Conservation (phyloP, 1,140 invertebrate species). For the Acromyrmex charruanus region DNA sequence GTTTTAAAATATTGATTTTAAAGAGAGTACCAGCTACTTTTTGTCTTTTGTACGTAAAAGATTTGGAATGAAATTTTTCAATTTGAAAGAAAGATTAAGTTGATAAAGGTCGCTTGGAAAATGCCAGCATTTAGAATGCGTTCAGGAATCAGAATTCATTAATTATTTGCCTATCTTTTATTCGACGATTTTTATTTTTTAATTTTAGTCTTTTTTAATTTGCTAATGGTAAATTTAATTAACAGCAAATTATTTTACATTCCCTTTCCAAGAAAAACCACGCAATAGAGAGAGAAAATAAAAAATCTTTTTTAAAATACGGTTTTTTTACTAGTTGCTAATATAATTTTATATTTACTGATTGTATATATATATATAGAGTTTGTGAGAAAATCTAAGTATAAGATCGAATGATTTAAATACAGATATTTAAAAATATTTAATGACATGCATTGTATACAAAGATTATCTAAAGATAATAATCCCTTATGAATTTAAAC, state of each 20-base stretch:
- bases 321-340: not conserved
- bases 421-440: not conserved
- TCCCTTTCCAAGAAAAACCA: not conserved
- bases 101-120: not conserved
- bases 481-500: not conserved
- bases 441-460: not conserved
- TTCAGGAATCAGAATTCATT: slow-evolving; percentile 9
- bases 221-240: not conserved
- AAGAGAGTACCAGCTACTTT: not conserved
- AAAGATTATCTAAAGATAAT: not conserved
- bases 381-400: not conserved
- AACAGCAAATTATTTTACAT: not conserved
- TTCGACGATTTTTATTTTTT: not conserved
- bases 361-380: not conserved
- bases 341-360: not conserved
- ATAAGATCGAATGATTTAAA: not conserved
- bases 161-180: slow-evolving; percentile 29
- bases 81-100: slow-evolving; percentile 46
- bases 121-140: not conserved
- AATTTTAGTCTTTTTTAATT: not conserved
- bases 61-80: slow-evolving; percentile 61
- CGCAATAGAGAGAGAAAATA: not conserved
- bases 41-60: slow-evolving; percentile 41
- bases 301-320: not conserved
- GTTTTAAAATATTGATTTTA: not conserved